Base-by-base conservation (phyloP, 2,797 vertebrate species). In the Alauda arvensis region DNA sequence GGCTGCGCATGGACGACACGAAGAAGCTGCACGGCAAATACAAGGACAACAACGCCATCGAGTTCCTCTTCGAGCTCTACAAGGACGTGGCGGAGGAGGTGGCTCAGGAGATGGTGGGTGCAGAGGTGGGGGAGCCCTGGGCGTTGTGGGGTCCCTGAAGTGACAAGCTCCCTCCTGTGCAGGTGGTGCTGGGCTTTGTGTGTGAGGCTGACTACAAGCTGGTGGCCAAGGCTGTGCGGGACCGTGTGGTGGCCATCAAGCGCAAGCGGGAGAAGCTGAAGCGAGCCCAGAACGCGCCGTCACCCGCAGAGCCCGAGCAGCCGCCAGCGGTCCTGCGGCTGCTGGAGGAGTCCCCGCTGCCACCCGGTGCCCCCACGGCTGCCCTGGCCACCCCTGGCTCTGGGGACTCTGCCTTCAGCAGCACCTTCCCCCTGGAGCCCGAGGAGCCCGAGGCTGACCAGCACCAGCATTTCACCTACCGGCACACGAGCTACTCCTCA, bases 1-100 rank as follows among this genome's bases (percentile, higher is more conserved):
- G 99, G 99, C 97, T 99, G 78, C 98, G 99, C 80, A 98, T 99
- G 98, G 99, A 99, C 1, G 98, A 99, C 87, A 97, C 97, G 3
- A 98, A 99, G 95, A 99, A 99, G 74, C 97, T 99, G 19, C 98
- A 98, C 0, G 99, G 99, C 46, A 99, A 98, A 85, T 99, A 99
- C 94, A 98, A 99, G 95, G 99, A 99, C 97, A 99, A 99, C 97
- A 99, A 99, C 3, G 99, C 99, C 95, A 99, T 99, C 13, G 99
- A 99, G 96, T 99, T 99, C 96, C 97, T 99, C 71, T 99, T 99
- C 1, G 99, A 99, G 93, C 97, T 99, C 48, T 99, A 99, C 96
- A 99, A 98, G 94, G 99, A 99, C 1, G 97, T 99, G 26, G 98
- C 99, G 0, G 99, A 99, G 95, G 99, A 99, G 96, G 99, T 99